A percentile compares a stretch with the other conserved stretches of the same genome.
These are phyloP conservation scores for Pachycephala philippinensis DNA, from an alignment of 2,113 vertebrate species.

Conservation along the genomic window DNA sequence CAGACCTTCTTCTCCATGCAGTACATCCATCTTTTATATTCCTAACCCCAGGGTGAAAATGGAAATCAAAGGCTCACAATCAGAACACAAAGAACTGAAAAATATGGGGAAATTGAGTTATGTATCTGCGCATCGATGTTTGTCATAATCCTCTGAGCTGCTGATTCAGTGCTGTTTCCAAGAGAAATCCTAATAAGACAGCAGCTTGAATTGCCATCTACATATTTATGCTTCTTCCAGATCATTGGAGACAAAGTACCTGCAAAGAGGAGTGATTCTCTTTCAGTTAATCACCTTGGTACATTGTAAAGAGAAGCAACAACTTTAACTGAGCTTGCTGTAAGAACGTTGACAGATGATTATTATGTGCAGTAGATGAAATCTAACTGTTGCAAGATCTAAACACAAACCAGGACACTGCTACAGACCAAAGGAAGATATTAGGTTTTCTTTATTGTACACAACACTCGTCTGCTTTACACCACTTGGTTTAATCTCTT, in stretches of 20 bases:
- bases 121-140: accelerated
- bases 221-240: not conserved
- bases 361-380: not conserved
- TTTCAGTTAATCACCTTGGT: not conserved
- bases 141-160: not conserved
- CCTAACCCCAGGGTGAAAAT: not conserved
- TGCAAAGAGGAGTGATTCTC: not conserved
- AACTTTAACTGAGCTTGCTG: not conserved
- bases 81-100: not conserved
- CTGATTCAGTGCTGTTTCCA: not conserved
- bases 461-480: not conserved
- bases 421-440: not conserved
- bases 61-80: not conserved
- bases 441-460: not conserved
- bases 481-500: not conserved
- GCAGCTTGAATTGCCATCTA: not conserved
- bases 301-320: not conserved
- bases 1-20: not conserved
- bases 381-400: not conserved
- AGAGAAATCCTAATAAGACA: not conserved
- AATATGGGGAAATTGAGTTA: not conserved
- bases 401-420: not conserved
- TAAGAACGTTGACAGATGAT: not conserved
- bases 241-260: not conserved
- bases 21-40: not conserved